Evolutionary conservation across 1,140 invertebrate genomes (phyloP), one percentile per base, ranked within the genome.

Genomic region (Ceratoteleas bidentatus): DNA sequence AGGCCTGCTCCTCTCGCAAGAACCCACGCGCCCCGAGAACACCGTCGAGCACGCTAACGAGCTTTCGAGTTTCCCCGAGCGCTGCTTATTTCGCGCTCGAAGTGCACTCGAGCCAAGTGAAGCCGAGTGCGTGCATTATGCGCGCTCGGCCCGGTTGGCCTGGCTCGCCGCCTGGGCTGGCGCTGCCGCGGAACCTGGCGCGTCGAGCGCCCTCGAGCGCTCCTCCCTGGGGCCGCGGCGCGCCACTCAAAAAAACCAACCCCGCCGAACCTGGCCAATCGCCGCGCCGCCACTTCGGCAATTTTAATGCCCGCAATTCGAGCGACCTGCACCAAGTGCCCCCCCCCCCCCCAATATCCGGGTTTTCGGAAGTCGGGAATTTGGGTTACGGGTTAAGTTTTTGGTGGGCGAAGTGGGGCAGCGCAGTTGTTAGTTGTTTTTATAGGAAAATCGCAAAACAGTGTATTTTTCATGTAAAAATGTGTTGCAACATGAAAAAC

Each of bases 211-310:
- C 74, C 88, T 89, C 83, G 68, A 84, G 85, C 77, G 87, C 88
- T 89, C 88, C 89, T 89, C 88, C 88, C 88, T 87, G 84, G 83
- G 76, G 76, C 85, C 82, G 70, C 76, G 80, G 61, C 86, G 79
- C 78, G 64, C 81, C 85, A 85, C 87, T 90, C 86, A 78, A 89
- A 87, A 89, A 90, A 86, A 88, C 86, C 88, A 85, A 84, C 85
- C 79, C 69, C 72, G 73, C 36, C 74, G 73, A 75, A 73, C 24
- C 61, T 85, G 81, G 81, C 87, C 89, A 90, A 90, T 89, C 83
- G 81, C 62, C 47, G 65, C 52, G 61, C 33, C 54, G 40, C 50
- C 52, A 54, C 69, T 56, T 74, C 62, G 77, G 69, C 77, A 80
- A 80, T 80, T 80, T 80, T 69, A 80, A 79, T 80, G 77, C 77